phyloP scores from a whole-genome alignment of 2,888 invertebrate species.

The Xanthia icteritia region DNA sequence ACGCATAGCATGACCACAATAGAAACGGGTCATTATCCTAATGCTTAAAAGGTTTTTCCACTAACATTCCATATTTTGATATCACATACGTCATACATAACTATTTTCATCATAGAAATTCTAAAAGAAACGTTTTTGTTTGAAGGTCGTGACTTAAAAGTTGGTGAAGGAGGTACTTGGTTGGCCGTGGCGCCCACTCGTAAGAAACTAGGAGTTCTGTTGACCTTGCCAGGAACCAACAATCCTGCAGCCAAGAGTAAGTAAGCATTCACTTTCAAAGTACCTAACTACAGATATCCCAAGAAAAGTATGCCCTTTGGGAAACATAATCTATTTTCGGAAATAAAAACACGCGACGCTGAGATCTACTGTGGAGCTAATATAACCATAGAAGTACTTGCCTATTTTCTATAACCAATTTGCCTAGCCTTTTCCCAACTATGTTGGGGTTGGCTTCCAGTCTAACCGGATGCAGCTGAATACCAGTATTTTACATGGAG shows the following conservation, averaged over 20 bases:
- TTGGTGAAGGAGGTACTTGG: slow-evolving; percentile 95
- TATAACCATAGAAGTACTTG: no score
- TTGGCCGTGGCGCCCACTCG: slow-evolving; percentile 90
- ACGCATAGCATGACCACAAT: no score
- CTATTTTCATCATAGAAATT: neutral
- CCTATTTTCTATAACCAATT: no score
- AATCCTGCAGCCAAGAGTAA: slow-evolving; percentile 87
- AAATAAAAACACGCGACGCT: neutral
- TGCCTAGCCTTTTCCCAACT: no score
- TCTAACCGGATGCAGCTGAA: no score
- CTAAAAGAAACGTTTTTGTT: slow-evolving; percentile 8
- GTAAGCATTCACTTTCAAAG: slow-evolving; percentile 38
- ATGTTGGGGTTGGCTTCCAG: no score
- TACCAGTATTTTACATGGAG: no score
- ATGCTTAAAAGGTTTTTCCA: neutral
- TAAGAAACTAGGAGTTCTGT: slow-evolving; percentile 91
- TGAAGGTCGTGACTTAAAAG: slow-evolving; percentile 93
- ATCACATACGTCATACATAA: neutral
- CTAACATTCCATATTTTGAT: neutral
- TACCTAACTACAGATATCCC: neutral
- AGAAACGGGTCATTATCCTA: neutral
- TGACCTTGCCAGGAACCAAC: slow-evolving; percentile 92
- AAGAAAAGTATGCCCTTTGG: neutral
- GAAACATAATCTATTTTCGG: neutral
- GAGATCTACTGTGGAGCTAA: neutral